Conservation (phyloP, 2,113 vertebrate genomes). For the Tapirus terrestris region DNA sequence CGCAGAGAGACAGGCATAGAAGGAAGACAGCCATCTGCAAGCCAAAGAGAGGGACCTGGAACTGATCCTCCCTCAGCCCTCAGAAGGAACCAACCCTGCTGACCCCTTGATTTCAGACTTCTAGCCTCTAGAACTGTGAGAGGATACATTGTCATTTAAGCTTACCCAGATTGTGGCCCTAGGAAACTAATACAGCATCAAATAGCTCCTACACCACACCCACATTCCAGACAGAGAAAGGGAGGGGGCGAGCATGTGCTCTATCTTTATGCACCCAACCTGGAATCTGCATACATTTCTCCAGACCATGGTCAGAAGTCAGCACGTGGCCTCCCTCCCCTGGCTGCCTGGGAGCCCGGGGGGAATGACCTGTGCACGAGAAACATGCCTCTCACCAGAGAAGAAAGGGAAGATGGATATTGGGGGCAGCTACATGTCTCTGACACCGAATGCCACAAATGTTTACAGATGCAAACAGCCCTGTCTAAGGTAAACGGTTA, state of each 20-base stretch:
- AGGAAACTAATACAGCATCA: background rate
- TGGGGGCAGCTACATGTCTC: background rate
- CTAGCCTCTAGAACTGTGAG: background rate
- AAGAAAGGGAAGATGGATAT: background rate
- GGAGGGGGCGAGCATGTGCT: too few species aligned
- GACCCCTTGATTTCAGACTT: background rate
- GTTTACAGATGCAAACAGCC: background rate
- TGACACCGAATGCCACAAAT: background rate
- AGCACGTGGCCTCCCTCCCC: background rate
- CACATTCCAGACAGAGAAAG: background rate
- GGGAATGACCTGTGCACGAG: background rate
- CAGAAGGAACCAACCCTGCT: background rate
- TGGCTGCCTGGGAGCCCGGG: background rate
- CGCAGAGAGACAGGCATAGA: background rate
- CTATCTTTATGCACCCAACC: background rate
- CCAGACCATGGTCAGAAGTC: background rate
- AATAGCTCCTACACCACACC: background rate
- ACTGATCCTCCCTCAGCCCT: background rate
- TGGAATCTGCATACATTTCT: background rate
- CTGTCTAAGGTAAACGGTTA: background rate
- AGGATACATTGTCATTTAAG: background rate
- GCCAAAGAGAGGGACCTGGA: background rate
- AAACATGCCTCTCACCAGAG: fast-evolving
- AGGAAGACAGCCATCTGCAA: background rate
- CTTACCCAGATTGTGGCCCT: background rate